phyloP scores from a whole-genome alignment of 2,888 invertebrate genomes.

The Boloria selene region DNA sequence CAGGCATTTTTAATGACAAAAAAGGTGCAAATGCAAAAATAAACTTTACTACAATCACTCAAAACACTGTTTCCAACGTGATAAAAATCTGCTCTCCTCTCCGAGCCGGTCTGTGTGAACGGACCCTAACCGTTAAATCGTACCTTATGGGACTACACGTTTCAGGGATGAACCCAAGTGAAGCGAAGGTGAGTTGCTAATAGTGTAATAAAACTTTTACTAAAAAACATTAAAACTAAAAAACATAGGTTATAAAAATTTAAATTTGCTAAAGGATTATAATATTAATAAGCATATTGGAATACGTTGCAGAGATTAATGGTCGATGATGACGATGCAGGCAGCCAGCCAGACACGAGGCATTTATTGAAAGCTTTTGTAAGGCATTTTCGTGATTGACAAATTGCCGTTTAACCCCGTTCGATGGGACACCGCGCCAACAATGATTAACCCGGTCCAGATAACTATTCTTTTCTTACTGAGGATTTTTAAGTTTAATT shows the following conservation, averaged over 20 bases:
- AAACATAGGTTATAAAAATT: background rate
- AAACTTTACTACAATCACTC: too few relatives aligned
- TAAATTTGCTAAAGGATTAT: slow-evolving; percentile 1
- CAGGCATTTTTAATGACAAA: too few relatives aligned
- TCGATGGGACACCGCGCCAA: slow-evolving; percentile 57
- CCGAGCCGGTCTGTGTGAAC: too few relatives aligned
- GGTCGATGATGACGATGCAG: slow-evolving; percentile 26
- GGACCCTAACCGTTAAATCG: too few relatives aligned
- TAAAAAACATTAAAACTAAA: too few relatives aligned
- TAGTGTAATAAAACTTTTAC: too few relatives aligned
- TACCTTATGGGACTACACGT: too few relatives aligned
- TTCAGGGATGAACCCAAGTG: too few relatives aligned
- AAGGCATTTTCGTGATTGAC: slow-evolving; percentile 61
- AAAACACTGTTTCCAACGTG: too few relatives aligned
- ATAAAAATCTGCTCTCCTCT: too few relatives aligned
- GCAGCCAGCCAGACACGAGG: slow-evolving; percentile 27
- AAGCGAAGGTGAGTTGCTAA: too few relatives aligned
- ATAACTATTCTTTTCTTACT: slow-evolving; percentile 24
- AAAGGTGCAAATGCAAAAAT: too few relatives aligned
- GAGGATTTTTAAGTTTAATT: slow-evolving; percentile 3
- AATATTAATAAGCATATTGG: slow-evolving; percentile 20
- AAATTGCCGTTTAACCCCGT: slow-evolving; percentile 69
- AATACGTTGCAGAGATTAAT: slow-evolving; percentile 28
- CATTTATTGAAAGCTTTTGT: slow-evolving; percentile 41
- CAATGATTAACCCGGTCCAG: slow-evolving; percentile 31